Percentiles rank a stretch among this genome's conserved stretches.
Conservation (phyloP, 2,113 vertebrate genomes). For the Diadophis punctatus region DNA sequence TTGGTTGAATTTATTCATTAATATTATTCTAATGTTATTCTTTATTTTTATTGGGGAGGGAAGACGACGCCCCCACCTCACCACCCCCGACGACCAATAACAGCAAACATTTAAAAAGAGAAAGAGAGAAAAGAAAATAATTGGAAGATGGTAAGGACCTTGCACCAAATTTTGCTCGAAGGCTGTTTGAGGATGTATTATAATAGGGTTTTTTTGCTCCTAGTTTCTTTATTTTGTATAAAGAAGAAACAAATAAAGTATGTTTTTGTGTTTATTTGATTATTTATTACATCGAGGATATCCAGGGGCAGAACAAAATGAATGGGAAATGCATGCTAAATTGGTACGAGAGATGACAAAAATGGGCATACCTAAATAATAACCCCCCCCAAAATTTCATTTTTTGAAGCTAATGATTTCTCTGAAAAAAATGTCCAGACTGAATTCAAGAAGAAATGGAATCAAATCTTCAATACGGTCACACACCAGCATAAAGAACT, state of each 20-base stretch:
- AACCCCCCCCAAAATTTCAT: neutral
- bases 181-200: conserved; percentile 71
- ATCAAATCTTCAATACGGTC: neutral
- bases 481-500: neutral
- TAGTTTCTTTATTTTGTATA: conserved; percentile 86
- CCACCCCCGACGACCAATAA: neutral
- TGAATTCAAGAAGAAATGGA: neutral
- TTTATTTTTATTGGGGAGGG: neutral
- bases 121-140: conserved; percentile 8
- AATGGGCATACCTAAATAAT: neutral
- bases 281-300: conserved; percentile 73
- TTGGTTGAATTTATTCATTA: neutral
- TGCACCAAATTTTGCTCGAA: conserved; percentile 37
- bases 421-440: neutral
- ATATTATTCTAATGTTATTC: conserved; percentile 12
- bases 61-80: neutral
- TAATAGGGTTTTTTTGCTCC: conserved; percentile 78
- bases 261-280: conserved; percentile 79
- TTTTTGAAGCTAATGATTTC: neutral
- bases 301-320: neutral
- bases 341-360: neutral
- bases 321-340: neutral
- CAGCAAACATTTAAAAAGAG: neutral
- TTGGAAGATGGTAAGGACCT: neutral
- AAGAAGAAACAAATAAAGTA: conserved; percentile 82